Base-by-base conservation (phyloP, 2,888 invertebrate genomes). In the Dascillus cervinus region DNA sequence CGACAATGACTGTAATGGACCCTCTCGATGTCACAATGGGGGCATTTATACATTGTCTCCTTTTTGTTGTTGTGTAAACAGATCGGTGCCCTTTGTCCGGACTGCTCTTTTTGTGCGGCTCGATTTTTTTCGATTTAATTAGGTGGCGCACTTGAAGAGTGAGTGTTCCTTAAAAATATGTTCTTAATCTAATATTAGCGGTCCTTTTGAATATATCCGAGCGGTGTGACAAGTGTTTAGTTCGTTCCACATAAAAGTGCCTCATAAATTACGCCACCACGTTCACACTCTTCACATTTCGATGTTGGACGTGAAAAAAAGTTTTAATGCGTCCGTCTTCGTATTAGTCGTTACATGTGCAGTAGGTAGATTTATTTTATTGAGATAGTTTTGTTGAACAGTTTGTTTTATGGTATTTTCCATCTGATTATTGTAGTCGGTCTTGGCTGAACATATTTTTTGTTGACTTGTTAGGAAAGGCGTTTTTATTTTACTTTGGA, bases 151-250 rank as follows among this genome's bases (percentile, higher is more conserved):
- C 17, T 17, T 17, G 4, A 6, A 17, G 4, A 17, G 17, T 44
- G 41, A 39, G 38, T 37, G 32, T 24, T 27, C 34, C 32, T 31
- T 33, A 37, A 35, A 35, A 34, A 31, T 32, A 32, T 26, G 29
- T 32, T 35, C 34, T 34, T 34, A 42, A 40, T 44, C 41, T 44
- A 44, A 44, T 44, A 44, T 44, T 44, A 44, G 44, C 41, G 42
- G 41, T 42, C 41, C 40, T 44, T 41, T 41, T 44, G 41, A 41
- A 37, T 28, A 34, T 28, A 30, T 24, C 23, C 27, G 24, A 26
- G 40, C 40, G 37, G 39, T 32, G 33, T 42, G 42, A 44, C 44
- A 38, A 42, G 38, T 39, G 40, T 44, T 44, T 44, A 44, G 44
- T 42, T 44, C 36, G 39, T 39, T 34, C 37, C 32, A 31, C 32